Conservation (phyloP, 2,888 invertebrate genomes). For the Sinohyriopsis cumingii region DNA sequence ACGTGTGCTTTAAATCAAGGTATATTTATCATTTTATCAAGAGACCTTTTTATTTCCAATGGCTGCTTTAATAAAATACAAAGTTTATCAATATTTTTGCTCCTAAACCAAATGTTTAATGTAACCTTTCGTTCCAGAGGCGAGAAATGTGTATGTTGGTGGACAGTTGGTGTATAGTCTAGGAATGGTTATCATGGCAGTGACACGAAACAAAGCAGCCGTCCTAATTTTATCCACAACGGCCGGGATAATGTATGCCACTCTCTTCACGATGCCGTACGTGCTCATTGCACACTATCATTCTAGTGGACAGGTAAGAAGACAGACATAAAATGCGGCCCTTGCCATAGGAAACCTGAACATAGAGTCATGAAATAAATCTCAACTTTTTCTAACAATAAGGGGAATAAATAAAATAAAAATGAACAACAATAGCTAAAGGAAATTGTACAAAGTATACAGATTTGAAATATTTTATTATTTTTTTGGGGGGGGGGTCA, state of each 20-base stretch:
- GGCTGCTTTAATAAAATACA: too few species aligned
- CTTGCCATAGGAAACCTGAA: too few species aligned
- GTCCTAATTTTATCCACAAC: conserved; percentile 79
- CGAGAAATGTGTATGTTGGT: conserved; percentile 88
- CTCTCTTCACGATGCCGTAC: conserved; percentile 97
- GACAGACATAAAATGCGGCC: not conserved
- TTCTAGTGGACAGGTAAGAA: conserved; percentile 86
- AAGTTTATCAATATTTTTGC: too few species aligned
- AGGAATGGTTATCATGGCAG: conserved; percentile 91
- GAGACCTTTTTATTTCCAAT: too few species aligned
- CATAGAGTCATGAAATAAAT: too few species aligned
- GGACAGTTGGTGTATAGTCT: conserved; percentile 90
- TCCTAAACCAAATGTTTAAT: not conserved
- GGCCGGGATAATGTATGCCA: conserved; percentile 97
- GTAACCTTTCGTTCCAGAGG: conserved; percentile 76
- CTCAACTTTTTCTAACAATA: too few species aligned
- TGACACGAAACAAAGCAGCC: conserved; percentile 75
- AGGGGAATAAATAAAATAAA: too few species aligned
- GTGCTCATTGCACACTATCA: conserved; percentile 95
- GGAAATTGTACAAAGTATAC: not conserved
- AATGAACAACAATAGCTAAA: not conserved
- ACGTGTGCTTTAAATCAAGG: too few species aligned
- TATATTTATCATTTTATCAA: too few species aligned
- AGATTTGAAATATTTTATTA: too few species aligned
- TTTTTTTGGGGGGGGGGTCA: too few species aligned